Conservation (phyloP, 2,113 vertebrate genomes). For the Tiliqua scincoides region DNA sequence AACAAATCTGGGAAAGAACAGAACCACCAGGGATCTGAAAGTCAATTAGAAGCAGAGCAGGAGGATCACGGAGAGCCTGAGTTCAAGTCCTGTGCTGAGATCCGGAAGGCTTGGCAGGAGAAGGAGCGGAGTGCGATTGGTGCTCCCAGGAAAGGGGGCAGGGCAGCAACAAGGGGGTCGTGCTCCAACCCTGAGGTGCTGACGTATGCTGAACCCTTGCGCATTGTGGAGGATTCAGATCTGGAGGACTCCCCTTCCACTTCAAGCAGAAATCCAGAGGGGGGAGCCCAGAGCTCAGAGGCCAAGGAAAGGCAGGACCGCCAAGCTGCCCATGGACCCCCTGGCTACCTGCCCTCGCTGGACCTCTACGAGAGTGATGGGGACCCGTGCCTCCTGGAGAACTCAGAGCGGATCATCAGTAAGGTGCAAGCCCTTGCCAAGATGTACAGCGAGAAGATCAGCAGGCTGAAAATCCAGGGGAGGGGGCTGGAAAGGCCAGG, state of each 20-base stretch:
- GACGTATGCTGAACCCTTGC: conserved; percentile 45
- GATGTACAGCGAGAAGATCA: conserved; percentile 85
- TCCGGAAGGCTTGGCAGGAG: conserved; percentile 77
- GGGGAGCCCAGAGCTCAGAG: background rate
- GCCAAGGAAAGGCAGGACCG: accelerated
- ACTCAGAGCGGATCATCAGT: conserved; percentile 83
- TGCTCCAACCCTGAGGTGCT: background rate
- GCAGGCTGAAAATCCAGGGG: conserved; percentile 22
- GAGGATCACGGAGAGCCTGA: conserved; percentile 31
- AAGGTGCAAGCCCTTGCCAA: conserved; percentile 88
- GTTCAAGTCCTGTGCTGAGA: conserved; percentile 76
- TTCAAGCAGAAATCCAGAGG: background rate
- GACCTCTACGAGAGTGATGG: conserved; percentile 72
- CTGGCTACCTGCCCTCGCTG: conserved; percentile 50
- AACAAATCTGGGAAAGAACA: background rate
- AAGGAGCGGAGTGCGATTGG: conserved; percentile 66
- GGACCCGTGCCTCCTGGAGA: conserved; percentile 71
- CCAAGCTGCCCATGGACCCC: conserved; percentile 54
- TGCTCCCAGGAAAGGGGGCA: too few species aligned
- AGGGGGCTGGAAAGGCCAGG: background rate
- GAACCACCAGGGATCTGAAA: background rate
- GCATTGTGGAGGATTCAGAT: conserved; percentile 73
- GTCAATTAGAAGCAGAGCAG: background rate
- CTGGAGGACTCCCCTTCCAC: background rate
- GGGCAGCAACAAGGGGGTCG: background rate